Evolutionary conservation across 2,888 invertebrate species (phyloP).

Genomic region (Limnephilus rhombicus): DNA sequence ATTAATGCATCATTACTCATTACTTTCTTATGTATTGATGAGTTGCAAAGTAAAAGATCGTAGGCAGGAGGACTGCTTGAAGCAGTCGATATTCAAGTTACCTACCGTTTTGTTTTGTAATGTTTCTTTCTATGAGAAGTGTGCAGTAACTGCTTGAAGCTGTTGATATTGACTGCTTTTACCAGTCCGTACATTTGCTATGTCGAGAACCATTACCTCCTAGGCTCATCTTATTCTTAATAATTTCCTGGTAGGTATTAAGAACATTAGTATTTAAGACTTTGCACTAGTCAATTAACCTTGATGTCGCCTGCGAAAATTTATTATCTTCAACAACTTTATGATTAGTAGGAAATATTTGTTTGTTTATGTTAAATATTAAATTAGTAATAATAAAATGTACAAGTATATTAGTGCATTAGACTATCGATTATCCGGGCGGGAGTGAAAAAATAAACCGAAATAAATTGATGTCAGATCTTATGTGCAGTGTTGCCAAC

Average conservation of each 20-base stretch:
- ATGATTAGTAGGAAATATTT: neutral
- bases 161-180: too few species aligned
- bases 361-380: neutral
- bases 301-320: neutral
- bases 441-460: neutral
- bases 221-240: neutral
- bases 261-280: neutral
- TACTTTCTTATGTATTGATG: neutral
- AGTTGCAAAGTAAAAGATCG: neutral
- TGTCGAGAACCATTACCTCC: neutral
- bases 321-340: neutral
- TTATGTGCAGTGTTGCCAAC: too few species aligned
- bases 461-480: neutral
- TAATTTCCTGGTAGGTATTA: neutral
- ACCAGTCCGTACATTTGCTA: neutral
- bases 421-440: neutral
- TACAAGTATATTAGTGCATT: neutral
- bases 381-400: neutral
- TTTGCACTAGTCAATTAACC: slow-evolving; percentile 1
- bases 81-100: too few species aligned
- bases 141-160: too few species aligned
- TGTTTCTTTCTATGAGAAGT: too few species aligned
- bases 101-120: too few species aligned
- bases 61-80: neutral
- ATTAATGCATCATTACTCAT: neutral